These are phyloP conservation scores for Tupiocoris notatus DNA, from an alignment of 2,888 invertebrate genomes.

Conservation along the genomic window DNA sequence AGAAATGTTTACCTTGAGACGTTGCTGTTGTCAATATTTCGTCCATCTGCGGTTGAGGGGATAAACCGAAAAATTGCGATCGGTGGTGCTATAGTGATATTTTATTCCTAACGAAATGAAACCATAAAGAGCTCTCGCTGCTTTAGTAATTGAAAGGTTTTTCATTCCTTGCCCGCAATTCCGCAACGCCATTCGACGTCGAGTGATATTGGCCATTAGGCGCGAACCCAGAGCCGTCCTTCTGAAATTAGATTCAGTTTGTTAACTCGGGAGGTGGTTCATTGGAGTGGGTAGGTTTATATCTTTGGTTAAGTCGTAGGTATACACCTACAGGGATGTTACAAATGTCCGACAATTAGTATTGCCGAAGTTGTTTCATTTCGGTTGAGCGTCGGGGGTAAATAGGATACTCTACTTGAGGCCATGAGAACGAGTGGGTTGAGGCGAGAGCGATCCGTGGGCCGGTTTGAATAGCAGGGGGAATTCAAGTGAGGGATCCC, in stretches of 20 bases:
- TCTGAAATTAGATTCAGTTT: conserved; percentile 40
- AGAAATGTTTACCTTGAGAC: no score
- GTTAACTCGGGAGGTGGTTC: conserved; percentile 30
- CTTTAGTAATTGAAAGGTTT: conserved; percentile 32
- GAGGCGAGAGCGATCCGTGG: background rate
- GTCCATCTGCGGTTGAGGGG: no score
- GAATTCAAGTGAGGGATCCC: no score
- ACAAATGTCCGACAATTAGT: conserved; percentile 44
- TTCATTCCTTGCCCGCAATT: conserved; percentile 15
- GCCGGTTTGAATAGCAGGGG: no score
- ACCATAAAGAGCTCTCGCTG: no score
- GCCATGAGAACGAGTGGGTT: background rate
- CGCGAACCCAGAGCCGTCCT: conserved; percentile 12
- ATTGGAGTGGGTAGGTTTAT: background rate
- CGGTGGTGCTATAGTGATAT: no score
- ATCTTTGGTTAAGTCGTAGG: conserved; percentile 2
- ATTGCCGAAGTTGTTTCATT: conserved; percentile 39
- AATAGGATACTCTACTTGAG: background rate
- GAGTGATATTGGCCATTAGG: conserved; percentile 42
- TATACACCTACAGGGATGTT: conserved; percentile 38
- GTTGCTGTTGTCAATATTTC: no score
- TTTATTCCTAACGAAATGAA: no score
- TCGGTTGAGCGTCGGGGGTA: background rate
- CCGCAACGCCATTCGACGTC: background rate
- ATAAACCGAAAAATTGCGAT: no score